Conservation (phyloP, 2,888 invertebrate genomes). For the Chloroclysta siterata region DNA sequence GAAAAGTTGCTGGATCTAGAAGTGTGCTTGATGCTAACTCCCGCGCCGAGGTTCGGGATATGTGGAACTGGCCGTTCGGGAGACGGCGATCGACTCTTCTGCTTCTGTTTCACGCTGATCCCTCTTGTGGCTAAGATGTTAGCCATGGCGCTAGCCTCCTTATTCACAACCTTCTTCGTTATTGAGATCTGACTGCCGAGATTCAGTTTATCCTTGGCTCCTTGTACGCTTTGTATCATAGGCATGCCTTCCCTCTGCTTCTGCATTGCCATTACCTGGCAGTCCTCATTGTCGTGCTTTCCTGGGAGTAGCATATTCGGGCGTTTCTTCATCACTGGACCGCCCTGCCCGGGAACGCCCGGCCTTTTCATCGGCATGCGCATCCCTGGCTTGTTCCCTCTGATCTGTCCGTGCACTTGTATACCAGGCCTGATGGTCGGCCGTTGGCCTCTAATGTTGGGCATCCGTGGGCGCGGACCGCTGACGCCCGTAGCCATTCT, state of each 20-base stretch:
- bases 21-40: constrained; percentile 82
- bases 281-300: constrained; percentile 90
- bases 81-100: constrained; percentile 77
- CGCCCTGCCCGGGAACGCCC: constrained; percentile 48
- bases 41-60: constrained; percentile 79
- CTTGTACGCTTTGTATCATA: constrained; percentile 90
- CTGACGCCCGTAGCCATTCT: constrained; percentile 69
- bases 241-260: constrained; percentile 89
- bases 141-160: constrained; percentile 90
- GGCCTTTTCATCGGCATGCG: constrained; percentile 77
- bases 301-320: constrained; percentile 88
- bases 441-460: constrained; percentile 61
- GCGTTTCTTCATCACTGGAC: constrained; percentile 76
- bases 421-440: constrained; percentile 72
- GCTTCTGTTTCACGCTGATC: constrained; percentile 90
- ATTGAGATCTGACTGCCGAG: constrained; percentile 90
- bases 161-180: constrained; percentile 86
- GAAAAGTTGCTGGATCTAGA: constrained; percentile 75
- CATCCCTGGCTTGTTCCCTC: constrained; percentile 62
- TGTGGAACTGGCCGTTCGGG: constrained; percentile 77
- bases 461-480: constrained; percentile 68
- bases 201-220: constrained; percentile 86
- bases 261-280: constrained; percentile 90
- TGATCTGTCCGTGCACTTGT: constrained; percentile 73
- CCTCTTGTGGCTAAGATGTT: constrained; percentile 91